Evolutionary conservation across 2,797 vertebrate genomes (phyloP), one percentile per base, ranked within the genome.

Genomic region (Enteromius paludinosus): DNA sequence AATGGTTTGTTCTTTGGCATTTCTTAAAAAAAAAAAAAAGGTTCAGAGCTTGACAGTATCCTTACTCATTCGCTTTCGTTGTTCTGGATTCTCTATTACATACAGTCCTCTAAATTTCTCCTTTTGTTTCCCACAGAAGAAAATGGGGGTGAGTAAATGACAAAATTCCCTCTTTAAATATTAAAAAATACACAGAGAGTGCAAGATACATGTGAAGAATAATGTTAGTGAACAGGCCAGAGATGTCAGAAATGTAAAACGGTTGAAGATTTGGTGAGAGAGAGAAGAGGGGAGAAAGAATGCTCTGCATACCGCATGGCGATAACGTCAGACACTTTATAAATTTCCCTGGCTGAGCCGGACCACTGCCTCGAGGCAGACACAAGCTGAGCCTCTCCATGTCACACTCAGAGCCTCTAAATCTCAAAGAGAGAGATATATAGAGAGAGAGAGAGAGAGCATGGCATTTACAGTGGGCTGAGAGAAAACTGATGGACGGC

Each of bases 281-380:
- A 20, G 38, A 54, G 45, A 52, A 66, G 28, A 25, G 10, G 56
- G 38, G 30, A 23, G 10, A 54, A 25, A 23, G 71, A 78, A 76
- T 59, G 52, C 64, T 87, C 66, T 69, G 66, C 85, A 85, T 82
- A 84, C 30, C 62, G 52, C 49, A 78, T 79, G 70, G 64, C 56
- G 61, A 86, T 89, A 84, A 85, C 25, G 54, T 89, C 77, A 85
- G 87, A 75, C 85, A 73, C 83, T 85, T 86, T 82, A 76, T 79
- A 79, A 54, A 83, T 84, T 86, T 85, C 70, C 82, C 69, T 45
- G 62, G 68, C 85, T 80, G 70, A 61, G 61, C 78, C 14, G 23
- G 64, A 52, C 47, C 59, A 41, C 49, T 81, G 85, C 85, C 87
- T 88, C 80, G 73, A 86, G 80, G 54, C 49, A 79, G 52, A 82